phyloP scores from a whole-genome alignment of 2,888 invertebrate species.

The Mimachlamys varia region DNA sequence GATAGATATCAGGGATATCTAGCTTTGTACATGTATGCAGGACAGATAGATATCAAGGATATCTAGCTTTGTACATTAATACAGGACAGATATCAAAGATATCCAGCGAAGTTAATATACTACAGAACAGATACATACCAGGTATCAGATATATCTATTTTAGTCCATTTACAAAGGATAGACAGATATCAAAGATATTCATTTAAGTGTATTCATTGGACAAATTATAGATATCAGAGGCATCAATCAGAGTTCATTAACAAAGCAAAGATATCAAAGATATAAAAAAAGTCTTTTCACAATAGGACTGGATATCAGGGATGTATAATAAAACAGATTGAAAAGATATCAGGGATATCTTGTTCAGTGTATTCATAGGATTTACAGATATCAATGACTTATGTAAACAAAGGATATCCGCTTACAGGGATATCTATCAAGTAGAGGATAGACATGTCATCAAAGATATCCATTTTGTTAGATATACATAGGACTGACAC shows the following conservation, averaged over 20 bases:
- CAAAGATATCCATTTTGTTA: neutral
- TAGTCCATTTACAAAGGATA: too few relatives aligned
- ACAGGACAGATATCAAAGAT: constrained; percentile 50
- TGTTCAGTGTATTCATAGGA: neutral
- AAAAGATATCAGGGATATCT: neutral
- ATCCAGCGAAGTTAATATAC: too few relatives aligned
- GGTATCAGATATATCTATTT: too few relatives aligned
- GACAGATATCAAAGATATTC: neutral
- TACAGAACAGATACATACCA: too few relatives aligned
- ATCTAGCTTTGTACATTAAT: neutral
- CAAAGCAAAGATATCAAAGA: too few relatives aligned
- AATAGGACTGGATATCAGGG: too few relatives aligned
- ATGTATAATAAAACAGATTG: too few relatives aligned
- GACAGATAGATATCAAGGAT: constrained; percentile 46
- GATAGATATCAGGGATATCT: constrained; percentile 38
- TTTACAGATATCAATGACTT: too few relatives aligned
- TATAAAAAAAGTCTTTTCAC: too few relatives aligned
- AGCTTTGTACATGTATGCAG: constrained; percentile 43
- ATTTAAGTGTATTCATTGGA: neutral
- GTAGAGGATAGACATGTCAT: neutral
- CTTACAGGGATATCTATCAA: too few relatives aligned
- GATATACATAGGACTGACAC: too few relatives aligned
- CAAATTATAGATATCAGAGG: neutral
- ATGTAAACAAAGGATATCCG: too few relatives aligned
- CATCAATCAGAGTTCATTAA: neutral